Conservation (phyloP, 2,113 vertebrate species). For the Taurulus bubalis region DNA sequence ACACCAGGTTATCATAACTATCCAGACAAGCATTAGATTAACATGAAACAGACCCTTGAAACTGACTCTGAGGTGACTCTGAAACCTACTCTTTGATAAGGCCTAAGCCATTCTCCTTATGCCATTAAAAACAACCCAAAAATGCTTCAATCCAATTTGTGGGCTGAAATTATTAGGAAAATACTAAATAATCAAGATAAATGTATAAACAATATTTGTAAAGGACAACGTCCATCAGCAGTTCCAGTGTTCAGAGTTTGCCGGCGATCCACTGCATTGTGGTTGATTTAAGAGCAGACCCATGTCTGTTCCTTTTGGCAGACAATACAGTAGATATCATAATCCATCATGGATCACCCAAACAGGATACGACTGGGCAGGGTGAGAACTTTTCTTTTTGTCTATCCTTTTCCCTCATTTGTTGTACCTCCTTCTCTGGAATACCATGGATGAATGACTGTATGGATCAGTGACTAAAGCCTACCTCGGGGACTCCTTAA, state of each 20-base stretch:
- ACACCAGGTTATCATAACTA: slow-evolving; percentile 33
- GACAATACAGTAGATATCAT: slow-evolving; percentile 25
- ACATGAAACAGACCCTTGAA: slow-evolving; percentile 61
- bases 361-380: slow-evolving; percentile 17
- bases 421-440: slow-evolving; percentile 31
- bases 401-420: slow-evolving; percentile 34
- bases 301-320: slow-evolving; percentile 38
- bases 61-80: slow-evolving; percentile 45
- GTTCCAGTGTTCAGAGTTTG: slow-evolving; percentile 18
- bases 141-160: neutral
- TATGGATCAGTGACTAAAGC: slow-evolving; percentile 49
- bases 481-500: slow-evolving; percentile 67
- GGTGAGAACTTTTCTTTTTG: slow-evolving; percentile 22
- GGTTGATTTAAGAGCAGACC: slow-evolving; percentile 37
- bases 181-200: slow-evolving; percentile 10
- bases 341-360: slow-evolving; percentile 32
- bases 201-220: slow-evolving; percentile 13
- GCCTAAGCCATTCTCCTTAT: neutral
- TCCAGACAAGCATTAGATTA: slow-evolving; percentile 9
- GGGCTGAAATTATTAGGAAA: slow-evolving; percentile 12
- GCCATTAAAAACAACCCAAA: slow-evolving; percentile 32
- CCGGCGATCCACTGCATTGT: neutral
- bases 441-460: slow-evolving; percentile 40
- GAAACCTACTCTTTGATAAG: slow-evolving; percentile 19
- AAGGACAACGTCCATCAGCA: slow-evolving; percentile 16